Conservation (phyloP, 1,140 invertebrate species). For the Trichonephila clavata region DNA sequence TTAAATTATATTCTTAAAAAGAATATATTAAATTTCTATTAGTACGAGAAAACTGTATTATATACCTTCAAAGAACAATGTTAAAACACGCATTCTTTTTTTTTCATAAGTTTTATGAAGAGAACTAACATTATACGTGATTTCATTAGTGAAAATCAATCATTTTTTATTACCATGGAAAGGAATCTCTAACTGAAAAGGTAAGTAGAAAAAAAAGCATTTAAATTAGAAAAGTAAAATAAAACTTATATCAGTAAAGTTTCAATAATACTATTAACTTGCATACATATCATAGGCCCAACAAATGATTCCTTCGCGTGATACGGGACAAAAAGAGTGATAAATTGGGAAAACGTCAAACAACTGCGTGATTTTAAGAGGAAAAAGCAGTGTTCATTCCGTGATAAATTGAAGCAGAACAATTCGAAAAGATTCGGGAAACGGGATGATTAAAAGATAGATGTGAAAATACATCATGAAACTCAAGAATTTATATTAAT, state of each 20-base stretch:
- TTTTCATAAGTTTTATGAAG: too few relatives aligned
- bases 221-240: background rate
- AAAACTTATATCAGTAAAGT: background rate
- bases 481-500: slow-evolving; percentile 1
- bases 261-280: background rate
- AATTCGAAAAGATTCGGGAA: background rate
- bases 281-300: background rate
- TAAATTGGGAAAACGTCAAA: background rate
- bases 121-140: too few relatives aligned
- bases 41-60: too few relatives aligned
- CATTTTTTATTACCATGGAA: too few relatives aligned
- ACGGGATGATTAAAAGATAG: background rate
- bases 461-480: background rate
- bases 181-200: background rate
- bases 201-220: background rate
- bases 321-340: background rate
- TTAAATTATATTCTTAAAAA: too few relatives aligned
- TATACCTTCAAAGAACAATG: too few relatives aligned
- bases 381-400: background rate
- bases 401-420: background rate
- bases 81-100: too few relatives aligned
- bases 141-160: too few relatives aligned
- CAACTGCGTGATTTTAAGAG: background rate
- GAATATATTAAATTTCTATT: too few relatives aligned
- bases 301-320: background rate